phyloP scores from a whole-genome alignment of 1,140 invertebrate species.

The Sycophaga agraensis region DNA sequence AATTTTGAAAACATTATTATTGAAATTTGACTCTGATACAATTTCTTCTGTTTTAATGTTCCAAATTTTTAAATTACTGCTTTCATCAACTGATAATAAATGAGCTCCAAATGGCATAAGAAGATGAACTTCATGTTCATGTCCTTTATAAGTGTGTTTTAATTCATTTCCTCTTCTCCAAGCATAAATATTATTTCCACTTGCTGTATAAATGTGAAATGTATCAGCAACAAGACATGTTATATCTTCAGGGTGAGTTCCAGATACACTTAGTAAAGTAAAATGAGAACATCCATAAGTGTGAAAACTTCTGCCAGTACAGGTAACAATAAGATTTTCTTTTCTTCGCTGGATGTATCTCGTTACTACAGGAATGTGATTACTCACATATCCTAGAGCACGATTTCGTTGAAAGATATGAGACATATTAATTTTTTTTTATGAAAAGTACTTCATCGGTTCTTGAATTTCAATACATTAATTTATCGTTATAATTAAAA shows the following conservation, averaged over 20 bases:
- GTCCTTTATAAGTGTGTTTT: slow-evolving; percentile 79
- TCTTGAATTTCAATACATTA: not conserved
- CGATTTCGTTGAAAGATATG: slow-evolving; percentile 78
- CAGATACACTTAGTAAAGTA: slow-evolving; percentile 79
- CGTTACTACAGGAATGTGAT: slow-evolving; percentile 82
- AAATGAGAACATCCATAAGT: slow-evolving; percentile 87
- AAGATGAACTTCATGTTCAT: slow-evolving; percentile 71
- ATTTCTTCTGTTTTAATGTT: slow-evolving; percentile 76
- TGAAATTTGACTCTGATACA: slow-evolving; percentile 59
- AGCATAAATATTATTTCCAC: slow-evolving; percentile 77
- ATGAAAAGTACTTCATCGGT: not conserved
- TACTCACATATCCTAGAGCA: slow-evolving; percentile 90
- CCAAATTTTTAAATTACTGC: slow-evolving; percentile 80
- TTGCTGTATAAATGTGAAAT: slow-evolving; percentile 81
- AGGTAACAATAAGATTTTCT: slow-evolving; percentile 87
- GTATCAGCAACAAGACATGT: slow-evolving; percentile 78
- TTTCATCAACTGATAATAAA: slow-evolving; percentile 82
- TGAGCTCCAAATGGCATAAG: slow-evolving; percentile 86
- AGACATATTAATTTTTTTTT: slow-evolving; percentile 37
- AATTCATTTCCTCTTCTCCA: slow-evolving; percentile 87
- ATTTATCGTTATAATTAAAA: not conserved
- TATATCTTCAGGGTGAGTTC: slow-evolving; percentile 79
- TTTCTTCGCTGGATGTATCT: slow-evolving; percentile 82
- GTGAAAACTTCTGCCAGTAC: slow-evolving; percentile 87
- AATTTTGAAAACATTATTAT: slow-evolving; percentile 72